Evolutionary conservation across 2,113 vertebrate species (phyloP), one percentile per base, ranked within the genome.

Genomic region (Pterocles gutturalis): DNA sequence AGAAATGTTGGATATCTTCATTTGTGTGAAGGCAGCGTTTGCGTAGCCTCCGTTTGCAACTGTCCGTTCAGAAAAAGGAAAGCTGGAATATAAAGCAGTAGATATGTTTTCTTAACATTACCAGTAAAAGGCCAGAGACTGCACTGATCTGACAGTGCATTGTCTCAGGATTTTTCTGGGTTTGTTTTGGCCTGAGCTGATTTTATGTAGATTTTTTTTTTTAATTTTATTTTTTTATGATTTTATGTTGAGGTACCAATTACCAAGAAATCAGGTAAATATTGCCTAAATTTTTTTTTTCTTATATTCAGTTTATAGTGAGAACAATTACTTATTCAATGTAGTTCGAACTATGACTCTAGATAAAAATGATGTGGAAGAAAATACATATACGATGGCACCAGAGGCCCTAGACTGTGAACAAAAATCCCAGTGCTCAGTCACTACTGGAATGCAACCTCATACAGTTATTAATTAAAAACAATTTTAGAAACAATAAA

Each of bases 1-100:
- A 54, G 45, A 65, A 48, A 76, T 0, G 0, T 43, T 51, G 7
- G 0, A 0, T 17, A 16, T 51, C 20, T 21, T 19, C 5, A 34
- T 43, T 34, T 48, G 22, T 71, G 16, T 38, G 17, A 72, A 66
- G 22, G 26, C 9, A 69, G 17, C 18, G 15, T 13, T 69, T 41
- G 16, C 1, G 1, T 9, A 51, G 34, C 4, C 33, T 11, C 4
- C 21, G 28, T 34, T 48, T 53, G 38, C 18, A 80, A 43, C 21
- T 26, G 4, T 15, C 17, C 21, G 21, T 36, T 73, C 43, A 60
- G 38, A 82, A 86, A 57, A 53, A 34, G 5, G 17, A 65, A 65
- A 46, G 12, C 29, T 58, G 18, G 64, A 70, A 46, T 54, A 71
- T 7, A 65, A 60, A 17, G 13, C 26, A 60, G 25, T 41, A 86